A percentile compares a stretch with the other conserved stretches of the same genome.
phyloP scores from a whole-genome alignment of 2,888 invertebrate genomes.

The Lordiphosa andalusiaca region DNA sequence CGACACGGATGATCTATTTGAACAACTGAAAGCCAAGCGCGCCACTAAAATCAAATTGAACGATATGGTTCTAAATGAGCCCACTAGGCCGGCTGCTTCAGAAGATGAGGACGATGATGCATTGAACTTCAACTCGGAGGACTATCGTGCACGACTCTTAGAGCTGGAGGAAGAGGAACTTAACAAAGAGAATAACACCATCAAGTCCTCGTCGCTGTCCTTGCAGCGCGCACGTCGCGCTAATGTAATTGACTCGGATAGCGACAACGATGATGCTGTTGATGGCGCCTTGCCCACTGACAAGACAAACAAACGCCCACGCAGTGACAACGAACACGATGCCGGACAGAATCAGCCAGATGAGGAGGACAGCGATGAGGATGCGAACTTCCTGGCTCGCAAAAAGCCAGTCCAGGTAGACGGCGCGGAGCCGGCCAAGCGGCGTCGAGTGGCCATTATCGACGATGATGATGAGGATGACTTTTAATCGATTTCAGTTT shows the following conservation, averaged over 20 bases:
- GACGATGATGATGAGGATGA: constrained; percentile 76
- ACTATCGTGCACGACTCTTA: constrained; percentile 76
- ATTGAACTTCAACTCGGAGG: constrained; percentile 79
- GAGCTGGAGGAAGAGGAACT: constrained; percentile 56
- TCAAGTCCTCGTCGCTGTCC: constrained; percentile 37
- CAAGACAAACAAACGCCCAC: constrained; percentile 72
- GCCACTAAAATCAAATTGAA: constrained; percentile 63
- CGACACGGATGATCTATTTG: constrained; percentile 61
- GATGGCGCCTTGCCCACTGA: constrained; percentile 49
- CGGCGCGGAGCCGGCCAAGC: constrained; percentile 68
- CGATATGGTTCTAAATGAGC: constrained; percentile 63
- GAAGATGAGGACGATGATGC: constrained; percentile 58
- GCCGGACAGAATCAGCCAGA: constrained; percentile 18
- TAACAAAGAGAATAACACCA: constrained; percentile 62
- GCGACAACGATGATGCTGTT: constrained; percentile 60
- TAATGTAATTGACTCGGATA: constrained; percentile 80
- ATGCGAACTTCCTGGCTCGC: constrained; percentile 73
- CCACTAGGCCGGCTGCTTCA: constrained; percentile 27
- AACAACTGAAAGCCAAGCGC: constrained; percentile 74
- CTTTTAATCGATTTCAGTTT: constrained; percentile 48
- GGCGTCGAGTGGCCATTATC: constrained; percentile 78
- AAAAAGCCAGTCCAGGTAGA: constrained; percentile 60
- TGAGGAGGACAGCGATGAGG: constrained; percentile 60
- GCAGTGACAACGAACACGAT: constrained; percentile 56
- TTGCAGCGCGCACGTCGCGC: constrained; percentile 73